These are phyloP conservation scores for Beaufortia kweichowensis DNA, from an alignment of 2,113 vertebrate species.

Conservation along the genomic window DNA sequence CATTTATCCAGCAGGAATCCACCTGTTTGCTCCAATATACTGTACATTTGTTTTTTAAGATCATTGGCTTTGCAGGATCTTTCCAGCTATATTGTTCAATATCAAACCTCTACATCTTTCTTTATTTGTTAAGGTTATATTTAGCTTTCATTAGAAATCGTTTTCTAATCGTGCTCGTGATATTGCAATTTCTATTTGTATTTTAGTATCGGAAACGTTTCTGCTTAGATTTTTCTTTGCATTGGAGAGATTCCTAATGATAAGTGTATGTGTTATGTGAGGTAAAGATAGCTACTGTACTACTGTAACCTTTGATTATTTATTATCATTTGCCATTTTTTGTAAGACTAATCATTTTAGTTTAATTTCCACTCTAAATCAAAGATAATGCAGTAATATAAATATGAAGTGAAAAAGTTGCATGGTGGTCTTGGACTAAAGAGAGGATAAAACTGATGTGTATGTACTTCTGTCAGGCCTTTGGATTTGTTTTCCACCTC, in stretches of 20 bases:
- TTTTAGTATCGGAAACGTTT: constrained; percentile 1
- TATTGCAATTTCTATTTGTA: too few species aligned
- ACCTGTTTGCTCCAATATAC: background rate
- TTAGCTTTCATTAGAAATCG: constrained; percentile 36
- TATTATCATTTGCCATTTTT: too few species aligned
- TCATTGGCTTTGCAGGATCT: too few species aligned
- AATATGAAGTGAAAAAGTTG: background rate
- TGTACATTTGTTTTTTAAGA: too few species aligned
- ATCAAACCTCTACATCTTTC: background rate
- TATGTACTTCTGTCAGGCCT: constrained; percentile 18
- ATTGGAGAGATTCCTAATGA: too few species aligned
- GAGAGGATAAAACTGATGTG: constrained; percentile 59
- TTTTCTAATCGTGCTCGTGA: too few species aligned
- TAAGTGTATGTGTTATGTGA: too few species aligned
- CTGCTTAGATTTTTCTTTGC: background rate
- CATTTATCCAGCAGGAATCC: background rate
- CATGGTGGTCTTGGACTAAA: constrained; percentile 54
- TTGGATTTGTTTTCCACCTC: background rate
- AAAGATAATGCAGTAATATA: too few species aligned
- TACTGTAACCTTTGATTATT: too few species aligned
- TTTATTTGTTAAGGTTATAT: constrained; percentile 13
- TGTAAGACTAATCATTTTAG: too few species aligned
- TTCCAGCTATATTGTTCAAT: too few species aligned
- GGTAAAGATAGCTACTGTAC: too few species aligned
- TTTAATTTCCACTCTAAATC: constrained; percentile 62